phyloP scores from a whole-genome alignment of 2,797 vertebrate genomes.

The Cottoperca gobio region DNA sequence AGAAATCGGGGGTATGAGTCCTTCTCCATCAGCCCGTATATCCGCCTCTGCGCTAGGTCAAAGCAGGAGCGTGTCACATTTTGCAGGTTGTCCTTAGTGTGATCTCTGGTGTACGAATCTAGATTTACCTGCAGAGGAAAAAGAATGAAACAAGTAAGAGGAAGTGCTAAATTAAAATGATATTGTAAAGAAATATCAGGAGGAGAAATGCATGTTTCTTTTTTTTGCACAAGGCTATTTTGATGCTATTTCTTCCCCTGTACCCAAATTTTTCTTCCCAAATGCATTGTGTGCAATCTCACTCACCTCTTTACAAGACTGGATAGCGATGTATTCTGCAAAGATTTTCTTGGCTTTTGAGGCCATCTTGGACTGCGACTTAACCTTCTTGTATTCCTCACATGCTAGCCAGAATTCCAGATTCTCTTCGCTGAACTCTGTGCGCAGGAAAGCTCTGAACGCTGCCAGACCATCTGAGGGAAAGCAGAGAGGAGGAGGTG shows the following conservation, averaged over 20 bases:
- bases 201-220: background rate
- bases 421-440: conserved; percentile 99
- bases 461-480: conserved; percentile 93
- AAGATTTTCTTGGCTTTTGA: conserved; percentile 98
- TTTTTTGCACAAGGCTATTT: background rate
- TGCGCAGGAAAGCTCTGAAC: conserved; percentile 96
- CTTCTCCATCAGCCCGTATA: conserved; percentile 98
- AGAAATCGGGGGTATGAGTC: conserved; percentile 98
- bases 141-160: background rate
- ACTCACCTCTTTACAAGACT: conserved; percentile 98
- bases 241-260: background rate
- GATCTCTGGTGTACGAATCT: conserved; percentile 95
- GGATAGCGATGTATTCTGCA: conserved; percentile 95
- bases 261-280: no score
- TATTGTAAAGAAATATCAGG: background rate
- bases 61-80: conserved; percentile 93
- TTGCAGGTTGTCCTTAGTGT: conserved; percentile 97
- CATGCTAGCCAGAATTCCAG: conserved; percentile 99
- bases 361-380: conserved; percentile 96
- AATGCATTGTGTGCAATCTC: background rate
- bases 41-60: conserved; percentile 94
- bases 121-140: conserved; percentile 89
- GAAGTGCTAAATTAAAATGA: background rate
- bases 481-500: conserved; percentile 52
- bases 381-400: conserved; percentile 98